Evolutionary conservation across 2,888 invertebrate genomes (phyloP).

Genomic region (Embidobia sp.): DNA sequence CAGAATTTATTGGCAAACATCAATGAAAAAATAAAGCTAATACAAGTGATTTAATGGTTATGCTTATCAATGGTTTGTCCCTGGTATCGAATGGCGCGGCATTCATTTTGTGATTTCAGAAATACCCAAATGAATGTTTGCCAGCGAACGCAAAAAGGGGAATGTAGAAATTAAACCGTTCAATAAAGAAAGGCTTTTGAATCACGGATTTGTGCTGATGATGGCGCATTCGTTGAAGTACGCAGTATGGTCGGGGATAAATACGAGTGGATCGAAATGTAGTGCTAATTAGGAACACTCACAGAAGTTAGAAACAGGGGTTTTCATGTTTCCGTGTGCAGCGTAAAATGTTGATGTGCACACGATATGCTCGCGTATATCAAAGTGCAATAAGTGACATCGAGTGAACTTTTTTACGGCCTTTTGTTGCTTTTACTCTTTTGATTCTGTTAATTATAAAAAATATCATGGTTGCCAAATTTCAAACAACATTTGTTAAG

Average conservation of each 20-base stretch:
- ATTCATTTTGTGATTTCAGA: constrained; percentile 50
- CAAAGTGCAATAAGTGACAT: too few species aligned
- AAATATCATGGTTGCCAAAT: too few species aligned
- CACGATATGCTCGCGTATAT: too few species aligned
- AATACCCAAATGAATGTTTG: constrained; percentile 42
- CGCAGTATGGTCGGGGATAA: constrained; percentile 65
- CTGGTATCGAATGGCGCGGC: constrained; percentile 14
- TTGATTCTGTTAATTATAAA: too few species aligned
- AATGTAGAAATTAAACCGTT: constrained; percentile 60
- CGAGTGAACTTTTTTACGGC: too few species aligned
- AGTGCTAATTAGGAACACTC: constrained; percentile 76
- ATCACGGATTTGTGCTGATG: constrained; percentile 51
- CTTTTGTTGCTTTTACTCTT: too few species aligned
- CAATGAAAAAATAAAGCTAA: constrained; percentile 5
- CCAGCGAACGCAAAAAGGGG: constrained; percentile 42
- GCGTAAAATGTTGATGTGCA: constrained; percentile 10
- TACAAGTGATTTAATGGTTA: constrained; percentile 34
- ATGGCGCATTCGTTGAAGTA: constrained; percentile 40
- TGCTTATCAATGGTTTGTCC: constrained; percentile 23
- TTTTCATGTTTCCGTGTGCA: constrained; percentile 17
- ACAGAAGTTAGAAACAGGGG: constrained; percentile 58
- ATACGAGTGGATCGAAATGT: constrained; percentile 71
- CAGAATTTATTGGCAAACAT: too few species aligned
- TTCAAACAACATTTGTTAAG: too few species aligned
- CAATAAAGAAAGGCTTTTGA: constrained; percentile 57